A percentile compares a stretch with the other conserved stretches of the same genome.
These are phyloP conservation scores for Ladona fulva DNA, from an alignment of 1,140 invertebrate genomes.

Conservation along the genomic window DNA sequence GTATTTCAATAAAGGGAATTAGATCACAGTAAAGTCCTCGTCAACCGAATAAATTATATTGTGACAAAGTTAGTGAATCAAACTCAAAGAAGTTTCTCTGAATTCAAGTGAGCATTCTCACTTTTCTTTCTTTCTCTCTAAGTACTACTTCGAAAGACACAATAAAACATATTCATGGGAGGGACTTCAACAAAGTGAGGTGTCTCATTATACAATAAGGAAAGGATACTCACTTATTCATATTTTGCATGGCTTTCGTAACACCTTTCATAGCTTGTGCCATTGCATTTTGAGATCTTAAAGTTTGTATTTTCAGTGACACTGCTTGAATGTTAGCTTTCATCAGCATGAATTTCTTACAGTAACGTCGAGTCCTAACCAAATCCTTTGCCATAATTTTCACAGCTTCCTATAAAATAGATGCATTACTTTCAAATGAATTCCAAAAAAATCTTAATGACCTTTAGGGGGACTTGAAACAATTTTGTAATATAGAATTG, in stretches of 20 bases:
- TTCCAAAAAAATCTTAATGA: too few relatives aligned
- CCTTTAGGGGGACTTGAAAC: not conserved
- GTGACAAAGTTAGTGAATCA: too few relatives aligned
- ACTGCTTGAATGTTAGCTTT: constrained; percentile 99
- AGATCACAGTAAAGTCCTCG: too few relatives aligned
- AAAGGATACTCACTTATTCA: constrained; percentile 67
- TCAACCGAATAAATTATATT: too few relatives aligned
- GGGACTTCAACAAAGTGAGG: too few relatives aligned
- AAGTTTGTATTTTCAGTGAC: constrained; percentile 94
- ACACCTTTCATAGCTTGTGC: constrained; percentile 99
- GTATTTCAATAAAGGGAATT: too few relatives aligned
- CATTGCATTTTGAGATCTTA: constrained; percentile 98
- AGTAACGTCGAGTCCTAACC: constrained; percentile 88
- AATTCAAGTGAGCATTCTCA: too few relatives aligned
- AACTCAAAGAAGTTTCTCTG: too few relatives aligned
- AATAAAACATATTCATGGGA: too few relatives aligned
- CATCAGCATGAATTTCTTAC: constrained; percentile 99
- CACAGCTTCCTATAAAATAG: constrained; percentile 77
- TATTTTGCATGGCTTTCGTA: constrained; percentile 94
- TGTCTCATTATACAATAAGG: not conserved
- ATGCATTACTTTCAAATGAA: not conserved
- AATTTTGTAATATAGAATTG: not conserved
- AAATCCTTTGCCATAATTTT: constrained; percentile 99
- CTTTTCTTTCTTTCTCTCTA: too few relatives aligned
- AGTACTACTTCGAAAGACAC: too few relatives aligned